Base-by-base conservation (phyloP, 2,888 invertebrate species). In the Nomada goodeniana region DNA sequence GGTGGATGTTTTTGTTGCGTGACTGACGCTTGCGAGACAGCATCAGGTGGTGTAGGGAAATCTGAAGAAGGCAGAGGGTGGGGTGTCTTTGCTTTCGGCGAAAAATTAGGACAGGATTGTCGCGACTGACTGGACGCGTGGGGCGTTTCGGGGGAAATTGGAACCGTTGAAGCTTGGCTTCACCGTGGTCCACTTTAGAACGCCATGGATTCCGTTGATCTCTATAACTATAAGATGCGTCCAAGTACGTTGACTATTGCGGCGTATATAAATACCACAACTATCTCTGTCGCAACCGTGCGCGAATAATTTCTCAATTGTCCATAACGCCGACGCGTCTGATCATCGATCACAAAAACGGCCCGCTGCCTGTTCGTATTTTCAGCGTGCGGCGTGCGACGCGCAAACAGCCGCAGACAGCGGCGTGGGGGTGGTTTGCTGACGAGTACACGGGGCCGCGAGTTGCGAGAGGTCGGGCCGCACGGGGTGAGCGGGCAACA, bases 401-500 rank as follows among this genome's bases (percentile, higher is more conserved):
- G 42, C 42, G 20, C 42, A 23, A 44, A 61, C 29, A 44, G 42
- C 29, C 7, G 13, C 7, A 60, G 53, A 23, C 61, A 47, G 18
- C 15, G 23, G 20, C 15, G 44, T n/a, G 2, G 44, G 13, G 71
- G 26, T 47, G 23, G 23, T 23, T 1, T 23, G 57, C 47, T 69
- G 78, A 78, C 76, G 78, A 68, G 29, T 42, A 57, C 18, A 29
- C 63, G 23, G 60, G 23, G 63, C 52, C n/a, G 47, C 60, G 61
- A 23, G n/a, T 13, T 23, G 26, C 1, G 13, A 44, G 23, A 18
- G 47, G 29, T 26, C 1, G 52, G 36, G 47, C 11, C 11, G 20
- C 60, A 52, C 2, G 0, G 23, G 42, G 20, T 1, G 15, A n/a
- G 26, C 53, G 50, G 50, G 76, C 78, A 79, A 82, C 80, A 84